A percentile compares a stretch with the other conserved stretches of the same genome.
Evolutionary conservation across 2,113 vertebrate species (phyloP).

Genomic region (Pontoporia blainvillei): DNA sequence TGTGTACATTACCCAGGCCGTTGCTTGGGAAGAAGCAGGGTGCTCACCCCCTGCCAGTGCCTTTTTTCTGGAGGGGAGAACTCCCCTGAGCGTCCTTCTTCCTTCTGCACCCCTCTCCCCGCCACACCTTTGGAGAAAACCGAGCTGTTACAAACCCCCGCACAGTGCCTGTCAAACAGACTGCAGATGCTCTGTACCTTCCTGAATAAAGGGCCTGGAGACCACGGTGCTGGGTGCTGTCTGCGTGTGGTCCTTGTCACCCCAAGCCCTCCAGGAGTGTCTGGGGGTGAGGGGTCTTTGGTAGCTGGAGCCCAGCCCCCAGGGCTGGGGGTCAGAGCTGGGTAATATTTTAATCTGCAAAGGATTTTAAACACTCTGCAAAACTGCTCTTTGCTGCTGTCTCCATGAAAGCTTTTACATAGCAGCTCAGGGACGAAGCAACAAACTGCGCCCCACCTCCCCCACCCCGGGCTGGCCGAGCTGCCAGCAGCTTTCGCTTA

Average conservation of each 20-base stretch:
- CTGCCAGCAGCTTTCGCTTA: fast-evolving
- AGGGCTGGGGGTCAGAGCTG: not conserved
- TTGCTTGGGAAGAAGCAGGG: conserved; percentile 41
- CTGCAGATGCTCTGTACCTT: conserved; percentile 45
- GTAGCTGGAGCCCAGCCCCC: too few species aligned
- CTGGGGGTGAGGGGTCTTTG: not conserved
- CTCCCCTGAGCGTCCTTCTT: not conserved
- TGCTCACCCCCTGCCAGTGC: conserved; percentile 50
- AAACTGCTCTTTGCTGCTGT: not conserved
- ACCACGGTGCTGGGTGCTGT: not conserved
- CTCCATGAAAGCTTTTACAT: not conserved
- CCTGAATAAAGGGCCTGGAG: conserved; percentile 81
- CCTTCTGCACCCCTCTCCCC: not conserved
- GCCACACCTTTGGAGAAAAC: not conserved
- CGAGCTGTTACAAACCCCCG: conserved; percentile 43
- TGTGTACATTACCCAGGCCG: conserved; percentile 64
- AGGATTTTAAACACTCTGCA: not conserved
- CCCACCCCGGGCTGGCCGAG: fast-evolving
- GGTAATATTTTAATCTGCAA: not conserved
- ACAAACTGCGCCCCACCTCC: fast-evolving
- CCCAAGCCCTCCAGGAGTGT: fast-evolving
- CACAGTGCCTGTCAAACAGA: conserved; percentile 71
- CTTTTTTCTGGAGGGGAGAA: conserved; percentile 63
- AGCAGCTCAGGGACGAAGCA: not conserved
- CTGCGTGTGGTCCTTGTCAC: not conserved